These are phyloP conservation scores for Tinamus major DNA, from an alignment of 2,797 vertebrate genomes.

Conservation along the genomic window DNA sequence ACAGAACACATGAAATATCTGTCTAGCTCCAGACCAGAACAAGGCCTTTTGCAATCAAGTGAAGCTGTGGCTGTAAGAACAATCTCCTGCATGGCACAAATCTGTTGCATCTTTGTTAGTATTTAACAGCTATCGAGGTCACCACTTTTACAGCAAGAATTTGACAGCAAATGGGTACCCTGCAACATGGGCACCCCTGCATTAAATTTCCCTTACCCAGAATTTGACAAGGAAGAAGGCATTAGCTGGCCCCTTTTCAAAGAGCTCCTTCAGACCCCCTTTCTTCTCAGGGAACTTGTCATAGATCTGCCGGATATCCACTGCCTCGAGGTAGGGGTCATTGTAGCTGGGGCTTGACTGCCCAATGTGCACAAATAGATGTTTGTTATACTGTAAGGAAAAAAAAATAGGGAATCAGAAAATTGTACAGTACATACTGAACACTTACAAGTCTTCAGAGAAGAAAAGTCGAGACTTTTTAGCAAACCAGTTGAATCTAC, in stretches of 20 bases:
- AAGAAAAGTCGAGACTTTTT: not conserved
- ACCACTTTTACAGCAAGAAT: not conserved
- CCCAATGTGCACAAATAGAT: constrained; percentile 95
- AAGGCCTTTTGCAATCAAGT: not conserved
- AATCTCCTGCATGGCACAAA: not conserved
- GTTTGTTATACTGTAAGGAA: constrained; percentile 90
- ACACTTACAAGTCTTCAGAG: not conserved
- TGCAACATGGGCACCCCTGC: not conserved
- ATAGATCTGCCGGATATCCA: constrained; percentile 96
- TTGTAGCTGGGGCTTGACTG: constrained; percentile 92
- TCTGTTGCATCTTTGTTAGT: not conserved
- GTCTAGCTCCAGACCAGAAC: not conserved
- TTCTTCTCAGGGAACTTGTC: constrained; percentile 98
- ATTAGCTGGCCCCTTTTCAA: constrained; percentile 91
- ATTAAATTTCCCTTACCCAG: constrained; percentile 86
- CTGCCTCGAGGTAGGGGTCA: constrained; percentile 93
- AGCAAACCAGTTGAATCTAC: not conserved
- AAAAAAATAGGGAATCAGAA: not conserved
- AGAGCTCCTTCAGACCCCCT: constrained; percentile 95
- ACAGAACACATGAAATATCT: not conserved
- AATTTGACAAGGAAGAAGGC: constrained; percentile 98
- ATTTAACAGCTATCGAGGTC: accelerated
- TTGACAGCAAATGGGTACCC: not conserved
- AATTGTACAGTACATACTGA: not conserved
- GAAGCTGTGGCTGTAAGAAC: not conserved